Evolutionary conservation across 2,113 vertebrate genomes (phyloP), one percentile per base, ranked within the genome.

Genomic region (Syrmaticus mikado): DNA sequence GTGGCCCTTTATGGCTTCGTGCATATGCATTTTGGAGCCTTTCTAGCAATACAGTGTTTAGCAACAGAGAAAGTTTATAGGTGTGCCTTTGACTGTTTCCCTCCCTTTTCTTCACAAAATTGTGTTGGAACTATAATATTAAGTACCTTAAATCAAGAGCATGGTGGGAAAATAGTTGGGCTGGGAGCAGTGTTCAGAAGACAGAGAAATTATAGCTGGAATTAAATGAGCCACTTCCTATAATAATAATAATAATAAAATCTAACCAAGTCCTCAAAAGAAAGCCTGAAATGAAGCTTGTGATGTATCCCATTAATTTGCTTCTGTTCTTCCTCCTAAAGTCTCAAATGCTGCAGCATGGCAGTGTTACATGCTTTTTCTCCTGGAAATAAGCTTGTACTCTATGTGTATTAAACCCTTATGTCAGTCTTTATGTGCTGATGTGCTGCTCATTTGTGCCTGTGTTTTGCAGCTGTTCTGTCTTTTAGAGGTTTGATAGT

Each of bases 361-460:
- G 94, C 92, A 55, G 82, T 82, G 71, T 91, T 87, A 89, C 48
- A 40, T 61, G 83, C 92, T 95, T 94, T 90, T 91, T 94, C 57
- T 94, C 77, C 90, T 93, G 92, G 92, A 95, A 75, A 67, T 77
- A 88, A 80, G 93, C 97, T 96, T 81, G 87, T 93, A 46, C 76
- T 92, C 55, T 80, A 4, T 77, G 25, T 87, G 92, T 91, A 17
- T 94, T 84, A 88, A 95, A 96, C 82, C 68, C 90, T 32, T 28
- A 89, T 71, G 70, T 97, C 82, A 25, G 85, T 90, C 34, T 95
- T 13, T 96, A 38, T 97, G 95, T 97, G 93, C 96, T 94, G 94
- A 82, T 96, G 79, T 97, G 86, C 89, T 97, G 93, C 92, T 87
- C 89, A 77, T 94, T 46, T 95, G 89, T 97, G 94, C 94, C 84